Conservation (phyloP, 2,113 vertebrate genomes). For the Corynorhinus townsendii region DNA sequence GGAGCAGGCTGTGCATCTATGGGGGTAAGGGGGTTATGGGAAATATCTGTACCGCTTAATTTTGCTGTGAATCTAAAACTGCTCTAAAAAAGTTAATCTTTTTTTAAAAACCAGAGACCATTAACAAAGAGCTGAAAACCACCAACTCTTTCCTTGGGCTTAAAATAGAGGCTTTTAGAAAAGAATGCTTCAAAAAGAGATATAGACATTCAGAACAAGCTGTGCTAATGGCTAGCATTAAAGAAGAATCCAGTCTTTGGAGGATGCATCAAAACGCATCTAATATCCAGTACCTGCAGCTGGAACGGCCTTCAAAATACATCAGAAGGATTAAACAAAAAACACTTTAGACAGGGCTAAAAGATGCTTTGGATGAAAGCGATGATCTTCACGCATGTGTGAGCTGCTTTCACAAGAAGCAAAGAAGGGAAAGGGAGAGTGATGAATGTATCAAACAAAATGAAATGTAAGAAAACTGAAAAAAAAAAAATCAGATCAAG, state of each 20-base stretch:
- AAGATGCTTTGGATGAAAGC: not conserved
- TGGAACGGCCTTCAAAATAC: not conserved
- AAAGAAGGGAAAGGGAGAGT: not conserved
- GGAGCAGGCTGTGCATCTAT: not conserved
- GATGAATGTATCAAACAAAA: not conserved
- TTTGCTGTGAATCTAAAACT: not conserved
- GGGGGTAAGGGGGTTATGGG: too few relatives aligned
- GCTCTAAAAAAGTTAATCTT: not conserved
- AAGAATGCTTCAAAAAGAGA: not conserved
- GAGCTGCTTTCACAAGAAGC: not conserved
- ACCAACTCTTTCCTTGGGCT: not conserved
- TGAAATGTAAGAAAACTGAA: not conserved
- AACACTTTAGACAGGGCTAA: not conserved
- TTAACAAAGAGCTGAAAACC: not conserved
- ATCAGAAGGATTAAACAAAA: too few relatives aligned
- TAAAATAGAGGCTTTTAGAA: slow-evolving; percentile 32
- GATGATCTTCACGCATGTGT: not conserved
- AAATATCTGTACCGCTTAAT: not conserved
- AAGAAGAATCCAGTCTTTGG: not conserved
- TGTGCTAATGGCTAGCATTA: not conserved
- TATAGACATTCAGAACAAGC: not conserved
- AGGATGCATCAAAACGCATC: not conserved
- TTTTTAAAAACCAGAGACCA: not conserved
- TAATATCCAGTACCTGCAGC: not conserved
- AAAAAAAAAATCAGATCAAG: not conserved